Conservation (phyloP, 2,113 vertebrate genomes). For the Macquaria australasica region DNA sequence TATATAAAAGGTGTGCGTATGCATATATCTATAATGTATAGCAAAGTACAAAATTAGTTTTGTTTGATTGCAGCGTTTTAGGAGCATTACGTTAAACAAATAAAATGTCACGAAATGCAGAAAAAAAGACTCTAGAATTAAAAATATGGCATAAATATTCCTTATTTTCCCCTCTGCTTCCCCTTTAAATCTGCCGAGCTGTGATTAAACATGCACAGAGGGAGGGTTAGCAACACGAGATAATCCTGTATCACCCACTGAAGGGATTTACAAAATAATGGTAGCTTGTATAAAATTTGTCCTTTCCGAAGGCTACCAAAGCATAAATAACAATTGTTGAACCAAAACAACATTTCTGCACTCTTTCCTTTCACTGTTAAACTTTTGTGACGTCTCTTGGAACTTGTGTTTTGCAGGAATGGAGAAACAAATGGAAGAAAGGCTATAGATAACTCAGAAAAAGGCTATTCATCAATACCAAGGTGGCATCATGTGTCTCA, state of each 20-base stretch:
- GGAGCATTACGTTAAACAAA: background rate
- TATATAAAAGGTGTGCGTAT: background rate
- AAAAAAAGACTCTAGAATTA: background rate
- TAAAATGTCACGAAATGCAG: background rate
- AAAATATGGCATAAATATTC: background rate
- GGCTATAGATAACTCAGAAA: conserved; percentile 20
- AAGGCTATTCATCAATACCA: conserved; percentile 47
- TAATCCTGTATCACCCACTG: conserved; percentile 36
- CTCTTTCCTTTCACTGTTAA: background rate
- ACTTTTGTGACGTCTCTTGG: background rate
- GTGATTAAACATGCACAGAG: conserved; percentile 24
- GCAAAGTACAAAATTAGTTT: background rate
- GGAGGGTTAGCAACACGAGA: conserved; percentile 21
- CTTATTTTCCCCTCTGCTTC: background rate
- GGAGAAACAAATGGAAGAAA: conserved; percentile 1
- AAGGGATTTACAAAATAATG: conserved; percentile 46
- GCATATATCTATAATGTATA: conserved; percentile 18
- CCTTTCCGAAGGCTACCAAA: conserved; percentile 6
- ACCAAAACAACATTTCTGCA: background rate
- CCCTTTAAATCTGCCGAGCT: conserved; percentile 7
- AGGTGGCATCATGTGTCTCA: conserved; percentile 43
- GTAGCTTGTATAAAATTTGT: conserved; percentile 27
- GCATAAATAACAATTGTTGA: background rate
- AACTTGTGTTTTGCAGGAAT: conserved; percentile 29
- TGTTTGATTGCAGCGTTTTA: background rate